These are phyloP conservation scores for Standfussiana lucernea DNA, from an alignment of 2,888 invertebrate species.

Conservation along the genomic window DNA sequence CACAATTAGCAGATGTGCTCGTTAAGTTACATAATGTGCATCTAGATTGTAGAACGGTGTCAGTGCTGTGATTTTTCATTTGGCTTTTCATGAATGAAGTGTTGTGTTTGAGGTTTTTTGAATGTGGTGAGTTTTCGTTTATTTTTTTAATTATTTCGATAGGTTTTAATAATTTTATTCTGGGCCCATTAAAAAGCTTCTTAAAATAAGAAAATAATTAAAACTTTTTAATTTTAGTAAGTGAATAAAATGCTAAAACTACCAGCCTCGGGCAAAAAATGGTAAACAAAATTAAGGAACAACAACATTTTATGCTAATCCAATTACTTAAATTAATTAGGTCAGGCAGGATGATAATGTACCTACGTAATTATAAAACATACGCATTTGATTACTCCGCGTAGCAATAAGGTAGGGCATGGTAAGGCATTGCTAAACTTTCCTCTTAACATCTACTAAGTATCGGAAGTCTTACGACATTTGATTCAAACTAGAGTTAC, in stretches of 20 bases:
- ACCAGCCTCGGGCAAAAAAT: background rate
- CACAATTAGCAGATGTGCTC: slow-evolving; percentile 48
- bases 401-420: background rate
- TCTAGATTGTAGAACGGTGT: slow-evolving; percentile 35
- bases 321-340: slow-evolving; percentile 10
- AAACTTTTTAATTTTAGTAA: background rate
- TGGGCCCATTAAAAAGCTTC: background rate
- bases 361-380: background rate
- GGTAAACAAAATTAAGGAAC: background rate
- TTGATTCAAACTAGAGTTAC: slow-evolving; percentile 39
- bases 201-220: background rate
- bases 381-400: slow-evolving; percentile 2
- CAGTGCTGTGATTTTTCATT: slow-evolving; percentile 55
- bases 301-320: background rate
- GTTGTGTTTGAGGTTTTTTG: slow-evolving; percentile 35
- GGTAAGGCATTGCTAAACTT: slow-evolving; percentile 34
- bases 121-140: slow-evolving; percentile 54
- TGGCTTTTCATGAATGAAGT: slow-evolving; percentile 40
- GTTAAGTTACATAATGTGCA: slow-evolving; percentile 40
- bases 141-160: background rate
- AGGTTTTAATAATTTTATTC: background rate
- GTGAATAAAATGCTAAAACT: background rate
- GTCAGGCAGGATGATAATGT: background rate
- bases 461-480: slow-evolving; percentile 55
- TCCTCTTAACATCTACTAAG: slow-evolving; percentile 15